Base-by-base conservation (phyloP, 2,113 vertebrate genomes). In the Oceanodroma tethys region DNA sequence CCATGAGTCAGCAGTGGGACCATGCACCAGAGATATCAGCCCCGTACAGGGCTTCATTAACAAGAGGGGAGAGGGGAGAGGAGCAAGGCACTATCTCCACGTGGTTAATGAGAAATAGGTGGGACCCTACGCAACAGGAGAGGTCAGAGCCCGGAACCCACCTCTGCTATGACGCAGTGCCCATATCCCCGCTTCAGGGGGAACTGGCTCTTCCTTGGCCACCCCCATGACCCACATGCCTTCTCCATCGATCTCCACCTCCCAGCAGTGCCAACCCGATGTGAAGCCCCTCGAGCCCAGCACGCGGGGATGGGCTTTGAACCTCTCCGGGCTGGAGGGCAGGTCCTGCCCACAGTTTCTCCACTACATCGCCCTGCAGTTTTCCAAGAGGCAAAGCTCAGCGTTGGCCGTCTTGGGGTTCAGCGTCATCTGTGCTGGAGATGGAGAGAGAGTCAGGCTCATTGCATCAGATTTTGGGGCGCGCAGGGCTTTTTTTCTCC, bases 331-430 rank as follows among this genome's bases (percentile, higher is more conserved):
- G 16, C 16, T 50, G 74, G 17, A 34, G 22, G 47, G 36, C 10
- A 52, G 16, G 22, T 34, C 9, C 27, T 15, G 20, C 27, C 50
- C 3, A 6, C 4, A 4, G 7, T 5, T 10, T 14, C 7, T 29
- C 36, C 47, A 32, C n/a, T 7, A 4, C 3, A 18, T 1, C 2
- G 6, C 9, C 27, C 13, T 50, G 27, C 4, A 3, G n/a, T 15
- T 45, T 20, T 50, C 45, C 13, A 13, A 26, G 16, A 63, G 36
- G 36, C 9, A 20, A 20, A 50, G 29, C 5, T 5, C 15, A 29
- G 22, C 3, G 2, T 63, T 21, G 60, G 60, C 38, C 18, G 5
- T 80, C 30, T 27, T 20, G 1, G 14, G 48, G 38, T 65, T 30
- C 38, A 52, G 30, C 2, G 13, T 53, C 48, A 53, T 4, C 60